Evolutionary conservation across 2,888 invertebrate species (phyloP).

Genomic region (Lobophora halterata): DNA sequence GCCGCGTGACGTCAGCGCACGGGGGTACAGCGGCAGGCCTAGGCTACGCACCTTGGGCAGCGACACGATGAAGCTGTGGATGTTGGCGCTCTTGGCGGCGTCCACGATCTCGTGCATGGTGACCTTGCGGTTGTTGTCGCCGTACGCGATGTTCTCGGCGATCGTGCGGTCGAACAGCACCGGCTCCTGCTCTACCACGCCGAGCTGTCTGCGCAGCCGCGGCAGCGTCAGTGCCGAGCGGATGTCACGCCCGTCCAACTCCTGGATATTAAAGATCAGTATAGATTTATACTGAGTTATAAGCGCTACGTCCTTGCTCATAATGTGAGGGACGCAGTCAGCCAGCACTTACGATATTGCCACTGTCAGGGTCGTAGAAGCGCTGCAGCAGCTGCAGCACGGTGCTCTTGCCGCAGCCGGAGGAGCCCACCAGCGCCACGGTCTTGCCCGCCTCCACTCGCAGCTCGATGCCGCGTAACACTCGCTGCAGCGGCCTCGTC

Average conservation of each 20-base stretch:
- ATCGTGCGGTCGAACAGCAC: constrained; percentile 91
- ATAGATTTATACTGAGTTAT: no score
- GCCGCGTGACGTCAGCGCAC: no score
- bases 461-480: constrained; percentile 85
- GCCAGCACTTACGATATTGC: constrained; percentile 63
- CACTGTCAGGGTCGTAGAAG: constrained; percentile 88
- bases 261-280: constrained; percentile 45
- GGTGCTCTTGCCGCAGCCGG: constrained; percentile 91
- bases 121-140: constrained; percentile 86
- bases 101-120: constrained; percentile 87
- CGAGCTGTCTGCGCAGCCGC: constrained; percentile 86
- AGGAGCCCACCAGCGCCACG: constrained; percentile 87
- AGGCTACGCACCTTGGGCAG: constrained; percentile 84
- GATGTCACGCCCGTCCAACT: constrained; percentile 80
- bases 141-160: constrained; percentile 93
- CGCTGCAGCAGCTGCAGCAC: constrained; percentile 88
- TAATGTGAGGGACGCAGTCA: no score
- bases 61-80: constrained; percentile 87
- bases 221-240: constrained; percentile 81
- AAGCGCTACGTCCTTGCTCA: no score
- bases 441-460: constrained; percentile 86
- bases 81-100: constrained; percentile 88
- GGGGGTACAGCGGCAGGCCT: no score
- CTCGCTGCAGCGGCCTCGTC: constrained; percentile 84
- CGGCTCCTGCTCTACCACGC: constrained; percentile 92